Evolutionary conservation across 2,113 vertebrate species (phyloP).

Genomic region (Peucedramus taeniatus): DNA sequence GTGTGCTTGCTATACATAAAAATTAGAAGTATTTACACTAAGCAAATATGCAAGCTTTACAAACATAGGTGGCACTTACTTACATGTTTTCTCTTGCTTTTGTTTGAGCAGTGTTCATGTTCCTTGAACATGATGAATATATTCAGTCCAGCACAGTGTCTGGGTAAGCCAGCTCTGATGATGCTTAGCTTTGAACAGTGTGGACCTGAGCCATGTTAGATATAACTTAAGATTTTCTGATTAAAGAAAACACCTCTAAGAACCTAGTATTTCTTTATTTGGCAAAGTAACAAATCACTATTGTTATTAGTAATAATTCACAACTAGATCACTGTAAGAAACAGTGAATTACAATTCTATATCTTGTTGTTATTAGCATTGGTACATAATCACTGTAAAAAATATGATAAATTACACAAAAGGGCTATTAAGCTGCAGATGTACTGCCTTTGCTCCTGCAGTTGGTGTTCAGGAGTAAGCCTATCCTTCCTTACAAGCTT

Average conservation of each 20-base stretch:
- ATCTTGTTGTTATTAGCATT: background rate
- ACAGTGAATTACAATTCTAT: background rate
- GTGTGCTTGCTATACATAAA: slow-evolving; percentile 9
- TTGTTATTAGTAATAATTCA: background rate
- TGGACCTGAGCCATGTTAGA: background rate
- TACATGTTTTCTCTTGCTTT: background rate
- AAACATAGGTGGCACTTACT: background rate
- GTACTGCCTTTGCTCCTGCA: background rate
- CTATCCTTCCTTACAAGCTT: background rate
- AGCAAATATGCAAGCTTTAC: background rate
- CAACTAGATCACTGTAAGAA: background rate
- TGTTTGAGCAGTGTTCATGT: background rate
- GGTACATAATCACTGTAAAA: background rate
- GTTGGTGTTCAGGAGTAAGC: background rate
- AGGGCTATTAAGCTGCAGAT: background rate
- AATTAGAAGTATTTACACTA: background rate
- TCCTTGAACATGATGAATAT: background rate
- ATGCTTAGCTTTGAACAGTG: background rate
- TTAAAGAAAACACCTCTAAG: background rate
- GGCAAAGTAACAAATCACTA: background rate
- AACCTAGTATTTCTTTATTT: background rate
- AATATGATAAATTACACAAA: background rate
- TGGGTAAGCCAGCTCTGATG: background rate
- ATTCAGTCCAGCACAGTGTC: background rate
- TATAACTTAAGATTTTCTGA: background rate